Percentiles rank a stretch among this genome's conserved stretches.
Conservation (phyloP, 2,888 invertebrate genomes). For the Cephus nigrinus region DNA sequence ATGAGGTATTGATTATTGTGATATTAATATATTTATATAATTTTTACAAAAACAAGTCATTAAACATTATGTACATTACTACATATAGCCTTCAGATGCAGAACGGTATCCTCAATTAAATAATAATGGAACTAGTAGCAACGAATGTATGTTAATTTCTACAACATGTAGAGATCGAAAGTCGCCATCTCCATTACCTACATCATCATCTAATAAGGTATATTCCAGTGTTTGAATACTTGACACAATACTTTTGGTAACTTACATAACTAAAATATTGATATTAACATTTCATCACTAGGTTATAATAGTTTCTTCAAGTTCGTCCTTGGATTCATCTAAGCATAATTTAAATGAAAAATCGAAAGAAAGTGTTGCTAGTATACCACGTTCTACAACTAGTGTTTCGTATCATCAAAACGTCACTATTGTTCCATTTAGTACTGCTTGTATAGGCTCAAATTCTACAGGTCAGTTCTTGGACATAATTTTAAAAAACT, state of each 20-base stretch:
- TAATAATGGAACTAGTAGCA: slow-evolving; percentile 21
- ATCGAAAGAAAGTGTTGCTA: slow-evolving; percentile 3
- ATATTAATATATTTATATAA: background rate
- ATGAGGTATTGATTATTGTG: slow-evolving; percentile 18
- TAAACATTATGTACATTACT: background rate
- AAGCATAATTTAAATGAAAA: slow-evolving; percentile 22
- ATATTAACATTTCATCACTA: slow-evolving; percentile 1
- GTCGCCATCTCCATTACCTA: slow-evolving; percentile 32
- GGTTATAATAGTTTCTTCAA: slow-evolving; percentile 39
- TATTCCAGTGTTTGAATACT: background rate
- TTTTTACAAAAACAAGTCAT: background rate
- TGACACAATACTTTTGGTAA: background rate
- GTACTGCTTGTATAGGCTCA: slow-evolving; percentile 21
- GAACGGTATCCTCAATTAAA: background rate
- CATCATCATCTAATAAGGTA: slow-evolving; percentile 36
- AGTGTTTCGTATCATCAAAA: slow-evolving; percentile 26
- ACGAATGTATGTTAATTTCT: background rate
- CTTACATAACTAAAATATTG: background rate
- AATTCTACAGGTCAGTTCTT: slow-evolving; percentile 30
- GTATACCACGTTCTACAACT: slow-evolving; percentile 11
- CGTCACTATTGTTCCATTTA: slow-evolving; percentile 32
- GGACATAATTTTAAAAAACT: background rate
- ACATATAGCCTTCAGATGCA: background rate
- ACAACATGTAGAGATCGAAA: slow-evolving; percentile 24
- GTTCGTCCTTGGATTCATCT: slow-evolving; percentile 22